Conservation (phyloP, 2,113 vertebrate species). For the Gymnogyps californianus region DNA sequence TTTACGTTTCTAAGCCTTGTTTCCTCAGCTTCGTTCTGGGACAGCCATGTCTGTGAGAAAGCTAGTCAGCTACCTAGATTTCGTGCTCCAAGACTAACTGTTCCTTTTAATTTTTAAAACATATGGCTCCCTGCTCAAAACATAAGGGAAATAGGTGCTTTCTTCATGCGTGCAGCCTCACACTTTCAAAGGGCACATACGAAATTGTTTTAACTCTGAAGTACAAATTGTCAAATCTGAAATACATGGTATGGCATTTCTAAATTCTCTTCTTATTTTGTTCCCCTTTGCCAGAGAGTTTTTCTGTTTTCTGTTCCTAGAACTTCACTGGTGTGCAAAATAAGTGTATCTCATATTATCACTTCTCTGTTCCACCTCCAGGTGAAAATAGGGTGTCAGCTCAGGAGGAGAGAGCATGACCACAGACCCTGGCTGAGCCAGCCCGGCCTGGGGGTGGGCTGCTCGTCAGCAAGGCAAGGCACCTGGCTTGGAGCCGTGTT, state of each 20-base stretch:
- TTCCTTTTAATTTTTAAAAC: constrained; percentile 17
- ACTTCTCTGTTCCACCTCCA: not conserved
- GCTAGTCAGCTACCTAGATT: not conserved
- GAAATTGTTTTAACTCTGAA: not conserved
- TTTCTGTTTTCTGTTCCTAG: not conserved
- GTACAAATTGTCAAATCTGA: not conserved
- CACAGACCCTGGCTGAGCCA: not conserved
- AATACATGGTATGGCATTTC: not conserved
- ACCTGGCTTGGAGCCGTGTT: not conserved
- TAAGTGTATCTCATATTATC: not conserved
- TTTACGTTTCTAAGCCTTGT: not conserved
- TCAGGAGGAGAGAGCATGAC: not conserved
- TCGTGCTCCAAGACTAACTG: not conserved
- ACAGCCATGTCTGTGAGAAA: not conserved
- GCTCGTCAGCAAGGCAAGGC: not conserved
- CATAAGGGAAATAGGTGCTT: not conserved
- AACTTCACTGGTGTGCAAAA: not conserved
- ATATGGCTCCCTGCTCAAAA: not conserved
- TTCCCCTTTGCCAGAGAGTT: not conserved
- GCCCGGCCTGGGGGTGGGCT: not conserved
- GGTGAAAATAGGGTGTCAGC: not conserved
- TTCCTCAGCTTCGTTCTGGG: not conserved
- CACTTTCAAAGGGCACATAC: not conserved
- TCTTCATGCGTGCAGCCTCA: not conserved
- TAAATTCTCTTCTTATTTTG: not conserved